Percentiles rank a stretch among this genome's conserved stretches.
Conservation (phyloP, 2,888 invertebrate genomes). For the Ophraella communa region DNA sequence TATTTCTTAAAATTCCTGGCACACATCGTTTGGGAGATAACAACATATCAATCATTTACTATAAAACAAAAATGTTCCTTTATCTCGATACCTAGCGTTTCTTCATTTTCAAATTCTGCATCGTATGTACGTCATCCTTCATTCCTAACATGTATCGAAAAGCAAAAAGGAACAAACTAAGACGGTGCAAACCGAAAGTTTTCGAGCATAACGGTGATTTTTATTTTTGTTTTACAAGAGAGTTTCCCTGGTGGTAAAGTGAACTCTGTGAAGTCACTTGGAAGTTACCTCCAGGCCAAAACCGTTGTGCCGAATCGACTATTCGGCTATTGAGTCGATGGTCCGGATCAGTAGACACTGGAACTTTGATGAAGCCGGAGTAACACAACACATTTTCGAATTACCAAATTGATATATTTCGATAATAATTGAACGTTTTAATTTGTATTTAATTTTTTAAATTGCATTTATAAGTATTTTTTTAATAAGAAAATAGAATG, state of each 20-base stretch:
- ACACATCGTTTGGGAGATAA: too few species aligned
- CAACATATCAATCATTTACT: neutral
- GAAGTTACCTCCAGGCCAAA: constrained; percentile 13
- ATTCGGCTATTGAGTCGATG: constrained; percentile 21
- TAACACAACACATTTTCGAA: neutral
- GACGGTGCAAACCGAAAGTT: neutral
- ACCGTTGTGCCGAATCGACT: constrained; percentile 9
- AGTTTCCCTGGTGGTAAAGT: constrained; percentile 17
- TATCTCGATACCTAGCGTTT: too few species aligned
- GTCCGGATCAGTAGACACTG: constrained; percentile 12
- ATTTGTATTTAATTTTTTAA: too few species aligned
- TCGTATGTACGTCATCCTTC: neutral
- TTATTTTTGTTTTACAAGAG: constrained; percentile 2
- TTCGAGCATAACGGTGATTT: neutral
- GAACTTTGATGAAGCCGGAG: too few species aligned
- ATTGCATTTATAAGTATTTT: too few species aligned
- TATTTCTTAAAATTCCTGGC: too few species aligned
- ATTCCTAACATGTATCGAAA: neutral
- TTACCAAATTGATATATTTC: neutral
- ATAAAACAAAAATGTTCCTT: neutral
- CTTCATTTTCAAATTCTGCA: neutral
- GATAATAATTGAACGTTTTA: too few species aligned
- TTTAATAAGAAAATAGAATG: too few species aligned
- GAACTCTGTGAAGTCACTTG: constrained; percentile 21
- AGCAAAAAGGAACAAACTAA: neutral